phyloP scores from a whole-genome alignment of 2,113 vertebrate genomes.

The Labeo rohita region DNA sequence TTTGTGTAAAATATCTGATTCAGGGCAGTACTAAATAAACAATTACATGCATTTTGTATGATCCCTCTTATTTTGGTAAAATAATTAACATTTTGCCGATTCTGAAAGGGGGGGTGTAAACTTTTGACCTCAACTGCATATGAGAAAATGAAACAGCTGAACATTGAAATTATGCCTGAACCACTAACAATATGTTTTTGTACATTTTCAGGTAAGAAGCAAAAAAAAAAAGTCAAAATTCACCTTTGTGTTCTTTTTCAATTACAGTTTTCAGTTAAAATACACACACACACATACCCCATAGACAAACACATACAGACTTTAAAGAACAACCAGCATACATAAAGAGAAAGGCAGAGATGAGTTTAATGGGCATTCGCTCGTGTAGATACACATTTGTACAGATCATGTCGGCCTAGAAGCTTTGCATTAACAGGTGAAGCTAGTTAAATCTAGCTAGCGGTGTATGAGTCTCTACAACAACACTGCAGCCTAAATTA shows the following conservation, averaged over 20 bases:
- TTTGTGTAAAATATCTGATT: too few relatives aligned
- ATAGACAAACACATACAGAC: neutral
- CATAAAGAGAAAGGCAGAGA: conserved; percentile 54
- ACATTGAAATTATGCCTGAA: neutral
- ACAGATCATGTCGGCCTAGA: conserved; percentile 62
- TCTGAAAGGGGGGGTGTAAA: too few relatives aligned
- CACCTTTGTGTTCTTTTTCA: neutral
- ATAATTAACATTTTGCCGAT: too few relatives aligned
- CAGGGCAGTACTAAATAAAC: too few relatives aligned
- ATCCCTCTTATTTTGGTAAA: too few relatives aligned
- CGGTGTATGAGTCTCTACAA: conserved; percentile 56
- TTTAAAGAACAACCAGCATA: conserved; percentile 41
- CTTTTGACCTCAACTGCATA: too few relatives aligned
- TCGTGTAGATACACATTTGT: conserved; percentile 74
- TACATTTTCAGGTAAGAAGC: neutral
- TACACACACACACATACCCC: conserved; percentile 51
- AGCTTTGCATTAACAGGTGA: conserved; percentile 62
- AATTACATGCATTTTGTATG: too few relatives aligned
- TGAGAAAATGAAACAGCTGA: conserved; percentile 23
- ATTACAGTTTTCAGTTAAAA: neutral
- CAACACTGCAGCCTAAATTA: conserved; percentile 69
- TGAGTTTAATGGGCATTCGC: conserved; percentile 74
- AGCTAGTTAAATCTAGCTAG: conserved; percentile 77
- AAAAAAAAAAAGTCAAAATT: neutral
- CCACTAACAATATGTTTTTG: neutral